Evolutionary conservation across 53 echinoderm and acorn worm genomes (phyloP).

Genomic region (Echinometra lucunter): DNA sequence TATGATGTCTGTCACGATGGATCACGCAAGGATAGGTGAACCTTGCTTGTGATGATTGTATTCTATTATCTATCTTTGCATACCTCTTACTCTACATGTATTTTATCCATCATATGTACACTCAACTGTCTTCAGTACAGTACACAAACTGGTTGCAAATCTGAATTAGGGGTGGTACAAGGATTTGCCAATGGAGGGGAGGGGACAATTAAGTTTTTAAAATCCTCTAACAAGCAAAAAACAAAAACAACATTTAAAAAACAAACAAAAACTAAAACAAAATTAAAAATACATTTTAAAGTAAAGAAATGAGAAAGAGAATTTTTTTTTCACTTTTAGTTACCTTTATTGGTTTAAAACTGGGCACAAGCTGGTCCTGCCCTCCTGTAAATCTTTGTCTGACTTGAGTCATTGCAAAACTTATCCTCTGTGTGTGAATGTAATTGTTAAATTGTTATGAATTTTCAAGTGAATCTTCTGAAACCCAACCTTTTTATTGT

Average conservation of each 20-base stretch:
- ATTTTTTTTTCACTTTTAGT: too few relatives aligned
- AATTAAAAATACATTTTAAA: too few relatives aligned
- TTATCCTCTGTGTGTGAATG: neutral
- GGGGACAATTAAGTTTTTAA: too few relatives aligned
- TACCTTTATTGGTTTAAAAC: too few relatives aligned
- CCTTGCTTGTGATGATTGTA: neutral
- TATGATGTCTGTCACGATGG: slow-evolving; percentile 1
- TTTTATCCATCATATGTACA: neutral
- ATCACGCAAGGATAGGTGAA: neutral
- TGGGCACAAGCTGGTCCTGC: too few relatives aligned
- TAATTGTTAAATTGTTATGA: neutral
- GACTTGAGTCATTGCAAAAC: neutral
- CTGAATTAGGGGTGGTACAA: neutral
- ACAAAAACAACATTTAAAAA: too few relatives aligned
- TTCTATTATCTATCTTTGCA: slow-evolving; percentile 1
- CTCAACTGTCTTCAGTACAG: neutral
- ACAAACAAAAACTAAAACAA: too few relatives aligned
- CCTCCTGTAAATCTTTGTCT: too few relatives aligned
- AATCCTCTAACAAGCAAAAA: too few relatives aligned
- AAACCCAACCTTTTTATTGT: neutral
- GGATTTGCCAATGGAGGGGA: too few relatives aligned
- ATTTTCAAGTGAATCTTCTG: neutral
- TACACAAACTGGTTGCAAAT: neutral
- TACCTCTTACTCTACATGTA: neutral
- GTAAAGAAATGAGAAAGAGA: too few relatives aligned